phyloP scores from a whole-genome alignment of 1,140 invertebrate genomes.

The Danaus plexippus region DNA sequence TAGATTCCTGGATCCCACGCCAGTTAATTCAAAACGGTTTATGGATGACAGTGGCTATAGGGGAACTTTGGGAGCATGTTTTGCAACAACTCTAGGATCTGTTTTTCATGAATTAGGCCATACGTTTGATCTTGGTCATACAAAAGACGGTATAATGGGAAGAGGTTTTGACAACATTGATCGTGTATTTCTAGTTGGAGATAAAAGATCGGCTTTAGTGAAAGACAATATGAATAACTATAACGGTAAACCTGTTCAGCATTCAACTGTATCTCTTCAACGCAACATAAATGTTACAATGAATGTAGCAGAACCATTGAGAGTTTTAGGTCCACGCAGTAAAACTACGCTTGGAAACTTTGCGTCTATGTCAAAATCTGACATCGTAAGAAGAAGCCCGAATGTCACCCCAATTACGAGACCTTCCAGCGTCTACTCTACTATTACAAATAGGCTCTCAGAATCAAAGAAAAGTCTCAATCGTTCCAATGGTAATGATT shows the following conservation, averaged over 20 bases:
- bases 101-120: slow-evolving; percentile 95
- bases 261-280: slow-evolving; percentile 63
- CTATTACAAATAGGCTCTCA: slow-evolving; percentile 55
- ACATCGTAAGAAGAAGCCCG: slow-evolving; percentile 67
- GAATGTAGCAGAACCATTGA: slow-evolving; percentile 65
- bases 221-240: slow-evolving; percentile 69
- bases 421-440: slow-evolving; percentile 66
- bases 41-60: slow-evolving; percentile 94
- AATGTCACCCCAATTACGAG: slow-evolving; percentile 69
- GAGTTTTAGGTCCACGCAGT: slow-evolving; percentile 65
- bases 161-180: slow-evolving; percentile 92
- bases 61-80: slow-evolving; percentile 88
- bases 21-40: slow-evolving; percentile 78
- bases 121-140: slow-evolving; percentile 94
- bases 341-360: slow-evolving; percentile 70
- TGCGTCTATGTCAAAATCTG: slow-evolving; percentile 63
- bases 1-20: slow-evolving; percentile 70
- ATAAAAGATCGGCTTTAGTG: slow-evolving; percentile 55
- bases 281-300: slow-evolving; percentile 69
- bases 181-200: slow-evolving; percentile 78
- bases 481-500: slow-evolving; percentile 63
- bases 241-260: slow-evolving; percentile 60
- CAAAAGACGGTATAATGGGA: slow-evolving; percentile 93
- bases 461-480: slow-evolving; percentile 67
- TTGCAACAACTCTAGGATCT: slow-evolving; percentile 93